Evolutionary conservation across 2,797 vertebrate genomes (phyloP), one percentile per base, ranked within the genome.

Genomic region (Tangara arthus): DNA sequence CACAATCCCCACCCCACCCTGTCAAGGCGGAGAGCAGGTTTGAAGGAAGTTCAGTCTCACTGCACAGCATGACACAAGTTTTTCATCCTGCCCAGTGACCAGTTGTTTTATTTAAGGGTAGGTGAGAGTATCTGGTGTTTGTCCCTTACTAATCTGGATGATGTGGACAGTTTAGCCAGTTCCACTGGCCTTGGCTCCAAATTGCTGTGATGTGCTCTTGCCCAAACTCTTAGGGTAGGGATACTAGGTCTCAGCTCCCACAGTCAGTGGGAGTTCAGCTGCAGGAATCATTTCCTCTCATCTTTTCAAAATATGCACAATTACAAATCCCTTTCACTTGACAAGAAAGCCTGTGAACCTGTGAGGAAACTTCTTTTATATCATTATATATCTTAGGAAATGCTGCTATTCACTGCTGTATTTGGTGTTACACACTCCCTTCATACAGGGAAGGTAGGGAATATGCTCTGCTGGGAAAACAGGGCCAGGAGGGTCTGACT

Each of bases 1-100:
- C 37, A 37, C 10, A 37, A 37, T 37, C 10, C 8, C 21, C 11
- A 52, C 15, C 6, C 12, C 0, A 0, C 6, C 5, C 8, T 8
- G 1, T 19, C 10, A 37, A 50, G 35, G 15, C 9, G 34, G 21
- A 60, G 22, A 35, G 26, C 5, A 41, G 28, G 16, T 75, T 8
- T 52, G 50, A 53, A 47, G 32, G 12, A 47, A 3, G 21, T 49
- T 80, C 41, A 64, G 4, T 41, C 32, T 21, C 28, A 18, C 12
- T 44, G 21, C 35, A 65, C 9, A 7, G 9, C 35, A 27, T 2
- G 17, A 34, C 78, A 61, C 46, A 65, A 57, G 5, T 0, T 69
- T 84, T 68, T 56, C 23, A 32, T 64, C 20, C 23, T 75, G 18
- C 15, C 11, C 6, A 16, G 11, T 19, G 23, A 28, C 7, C 14